These are phyloP conservation scores for Cisticola juncidis DNA, from an alignment of 2,113 vertebrate species.

Conservation along the genomic window DNA sequence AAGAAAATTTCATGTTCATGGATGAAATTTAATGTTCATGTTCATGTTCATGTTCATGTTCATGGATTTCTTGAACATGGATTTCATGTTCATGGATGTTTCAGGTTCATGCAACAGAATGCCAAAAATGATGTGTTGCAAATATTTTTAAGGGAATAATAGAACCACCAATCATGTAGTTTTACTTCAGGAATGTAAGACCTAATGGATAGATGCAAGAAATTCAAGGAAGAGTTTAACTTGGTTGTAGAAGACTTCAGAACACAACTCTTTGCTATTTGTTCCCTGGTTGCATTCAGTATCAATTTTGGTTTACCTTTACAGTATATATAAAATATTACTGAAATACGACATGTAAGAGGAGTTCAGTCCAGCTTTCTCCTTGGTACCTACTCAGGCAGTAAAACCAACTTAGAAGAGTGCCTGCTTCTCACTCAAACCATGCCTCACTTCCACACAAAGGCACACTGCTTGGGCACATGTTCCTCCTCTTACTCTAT, in stretches of 20 bases:
- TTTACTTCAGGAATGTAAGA: neutral
- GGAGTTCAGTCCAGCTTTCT: neutral
- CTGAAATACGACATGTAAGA: neutral
- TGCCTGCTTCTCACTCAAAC: neutral
- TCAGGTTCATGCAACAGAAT: neutral
- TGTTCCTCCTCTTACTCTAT: neutral
- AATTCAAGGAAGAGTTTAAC: neutral
- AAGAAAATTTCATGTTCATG: neutral
- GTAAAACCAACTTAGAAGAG: neutral
- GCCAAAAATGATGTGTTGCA: neutral
- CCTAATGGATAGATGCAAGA: neutral
- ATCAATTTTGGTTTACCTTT: neutral
- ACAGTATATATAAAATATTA: neutral
- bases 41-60: too few relatives aligned
- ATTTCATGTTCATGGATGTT: neutral
- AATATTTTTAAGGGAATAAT: neutral
- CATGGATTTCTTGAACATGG: too few relatives aligned
- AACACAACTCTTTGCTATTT: neutral
- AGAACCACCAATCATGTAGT: neutral
- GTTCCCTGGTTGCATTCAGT: neutral
- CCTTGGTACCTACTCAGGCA: neutral
- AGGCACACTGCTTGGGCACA: neutral
- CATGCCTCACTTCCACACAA: neutral
- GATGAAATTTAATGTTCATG: neutral
- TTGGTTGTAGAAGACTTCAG: neutral